Percentiles rank a stretch among this genome's conserved stretches.
Evolutionary conservation across 2,888 invertebrate genomes (phyloP).

Genomic region (Pheosia tremula): DNA sequence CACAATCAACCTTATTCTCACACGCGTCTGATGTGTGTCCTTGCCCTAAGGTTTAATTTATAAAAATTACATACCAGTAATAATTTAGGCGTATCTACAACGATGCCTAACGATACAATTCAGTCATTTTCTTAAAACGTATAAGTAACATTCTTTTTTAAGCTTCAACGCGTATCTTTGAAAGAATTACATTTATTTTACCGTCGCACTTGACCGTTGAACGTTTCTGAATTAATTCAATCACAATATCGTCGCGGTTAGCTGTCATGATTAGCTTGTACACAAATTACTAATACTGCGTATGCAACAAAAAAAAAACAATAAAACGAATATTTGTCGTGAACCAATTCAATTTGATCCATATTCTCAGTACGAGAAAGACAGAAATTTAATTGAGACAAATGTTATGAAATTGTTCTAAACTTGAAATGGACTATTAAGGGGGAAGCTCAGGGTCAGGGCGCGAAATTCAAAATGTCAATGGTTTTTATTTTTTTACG

Average conservation of each 20-base stretch:
- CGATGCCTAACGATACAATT: slow-evolving; percentile 71
- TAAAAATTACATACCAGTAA: slow-evolving; percentile 68
- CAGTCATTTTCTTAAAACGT: slow-evolving; percentile 78
- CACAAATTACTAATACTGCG: neutral
- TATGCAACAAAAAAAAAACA: neutral
- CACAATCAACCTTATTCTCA: slow-evolving; percentile 27
- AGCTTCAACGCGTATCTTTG: slow-evolving; percentile 6
- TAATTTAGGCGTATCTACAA: slow-evolving; percentile 70
- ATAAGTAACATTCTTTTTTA: slow-evolving; percentile 41
- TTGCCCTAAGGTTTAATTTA: slow-evolving; percentile 51
- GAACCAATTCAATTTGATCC: too few species aligned
- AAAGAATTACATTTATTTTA: neutral
- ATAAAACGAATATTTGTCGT: neutral
- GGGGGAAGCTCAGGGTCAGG: too few species aligned
- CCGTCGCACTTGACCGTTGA: neutral
- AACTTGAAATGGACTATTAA: neutral
- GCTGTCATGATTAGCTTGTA: neutral
- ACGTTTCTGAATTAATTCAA: neutral
- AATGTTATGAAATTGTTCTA: neutral
- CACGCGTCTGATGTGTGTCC: slow-evolving; percentile 37
- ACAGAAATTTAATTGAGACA: neutral
- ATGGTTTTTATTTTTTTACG: too few species aligned
- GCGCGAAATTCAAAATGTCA: too few species aligned
- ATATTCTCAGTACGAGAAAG: too few species aligned
- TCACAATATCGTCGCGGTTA: neutral